Percentiles rank a stretch among this genome's conserved stretches.
These are phyloP conservation scores for Patella ulyssiponensis DNA, from an alignment of 2,888 invertebrate genomes.

Conservation along the genomic window DNA sequence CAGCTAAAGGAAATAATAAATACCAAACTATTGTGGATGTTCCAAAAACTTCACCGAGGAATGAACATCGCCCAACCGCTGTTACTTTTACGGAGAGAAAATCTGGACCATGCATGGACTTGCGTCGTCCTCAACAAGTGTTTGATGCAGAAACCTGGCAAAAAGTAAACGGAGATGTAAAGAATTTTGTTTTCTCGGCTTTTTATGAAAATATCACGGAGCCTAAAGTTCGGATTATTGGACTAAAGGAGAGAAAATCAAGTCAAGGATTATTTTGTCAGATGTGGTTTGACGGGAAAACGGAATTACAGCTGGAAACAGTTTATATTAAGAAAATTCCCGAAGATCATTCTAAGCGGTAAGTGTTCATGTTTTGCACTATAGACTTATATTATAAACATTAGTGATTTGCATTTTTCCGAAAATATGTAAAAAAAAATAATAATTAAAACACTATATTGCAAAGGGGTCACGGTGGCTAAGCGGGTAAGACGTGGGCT, in stretches of 20 bases:
- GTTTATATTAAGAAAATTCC: constrained; percentile 20
- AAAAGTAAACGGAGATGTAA: constrained; percentile 2
- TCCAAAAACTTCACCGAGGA: too few relatives aligned
- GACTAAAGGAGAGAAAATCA: neutral
- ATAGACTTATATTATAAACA: too few relatives aligned
- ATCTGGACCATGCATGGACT: constrained; percentile 16
- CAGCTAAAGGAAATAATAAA: too few relatives aligned
- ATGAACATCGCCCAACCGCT: too few relatives aligned
- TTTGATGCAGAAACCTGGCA: constrained; percentile 25
- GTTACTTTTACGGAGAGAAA: neutral
- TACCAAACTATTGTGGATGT: too few relatives aligned
- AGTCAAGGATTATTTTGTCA: constrained; percentile 15
- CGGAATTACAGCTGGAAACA: neutral
- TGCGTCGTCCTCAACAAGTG: constrained; percentile 19
- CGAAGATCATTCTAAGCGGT: constrained; percentile 35
- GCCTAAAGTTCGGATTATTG: constrained; percentile 28
- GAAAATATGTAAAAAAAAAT: too few relatives aligned
- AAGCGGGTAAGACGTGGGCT: too few relatives aligned
- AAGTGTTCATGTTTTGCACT: neutral
- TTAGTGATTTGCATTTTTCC: too few relatives aligned
- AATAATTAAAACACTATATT: too few relatives aligned
- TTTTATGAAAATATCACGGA: constrained; percentile 25
- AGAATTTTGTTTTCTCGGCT: constrained; percentile 32
- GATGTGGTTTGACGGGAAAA: constrained; percentile 15
- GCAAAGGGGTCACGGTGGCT: too few relatives aligned